Conservation (phyloP, 2,888 invertebrate genomes). For the Heliconius sara region DNA sequence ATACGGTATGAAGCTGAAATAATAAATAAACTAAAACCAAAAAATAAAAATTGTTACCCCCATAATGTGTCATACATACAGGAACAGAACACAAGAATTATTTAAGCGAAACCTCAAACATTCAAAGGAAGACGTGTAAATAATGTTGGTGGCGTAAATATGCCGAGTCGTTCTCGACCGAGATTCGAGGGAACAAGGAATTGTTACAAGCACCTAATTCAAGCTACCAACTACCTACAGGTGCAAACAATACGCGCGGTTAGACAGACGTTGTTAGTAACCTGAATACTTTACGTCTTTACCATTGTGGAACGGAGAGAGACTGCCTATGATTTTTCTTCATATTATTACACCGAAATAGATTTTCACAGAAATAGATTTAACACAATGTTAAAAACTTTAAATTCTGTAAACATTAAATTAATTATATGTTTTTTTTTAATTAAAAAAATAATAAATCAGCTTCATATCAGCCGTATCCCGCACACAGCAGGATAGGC, state of each 20-base stretch:
- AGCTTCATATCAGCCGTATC: too few relatives aligned
- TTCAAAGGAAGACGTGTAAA: slow-evolving; percentile 33
- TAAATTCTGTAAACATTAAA: too few relatives aligned
- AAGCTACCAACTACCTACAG: neutral
- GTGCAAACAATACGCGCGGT: slow-evolving; percentile 4
- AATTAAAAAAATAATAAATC: too few relatives aligned
- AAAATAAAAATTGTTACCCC: too few relatives aligned
- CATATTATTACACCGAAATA: too few relatives aligned
- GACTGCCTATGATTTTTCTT: neutral
- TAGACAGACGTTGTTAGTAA: neutral
- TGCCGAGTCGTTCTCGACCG: slow-evolving; percentile 36
- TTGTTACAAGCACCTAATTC: slow-evolving; percentile 17
- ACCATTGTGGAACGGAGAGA: neutral
- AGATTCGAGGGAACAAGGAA: slow-evolving; percentile 27
- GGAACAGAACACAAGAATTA: neutral
- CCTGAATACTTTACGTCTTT: neutral
- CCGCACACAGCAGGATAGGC: too few relatives aligned
- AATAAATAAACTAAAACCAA: too few relatives aligned
- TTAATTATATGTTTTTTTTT: too few relatives aligned
- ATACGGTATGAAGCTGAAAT: too few relatives aligned
- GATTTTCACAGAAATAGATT: too few relatives aligned
- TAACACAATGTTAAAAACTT: too few relatives aligned
- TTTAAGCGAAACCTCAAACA: slow-evolving; percentile 8
- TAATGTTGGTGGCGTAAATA: slow-evolving; percentile 21
- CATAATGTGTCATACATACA: neutral